Conservation (phyloP, 2,113 vertebrate genomes). For the Chloropsis hardwickii region DNA sequence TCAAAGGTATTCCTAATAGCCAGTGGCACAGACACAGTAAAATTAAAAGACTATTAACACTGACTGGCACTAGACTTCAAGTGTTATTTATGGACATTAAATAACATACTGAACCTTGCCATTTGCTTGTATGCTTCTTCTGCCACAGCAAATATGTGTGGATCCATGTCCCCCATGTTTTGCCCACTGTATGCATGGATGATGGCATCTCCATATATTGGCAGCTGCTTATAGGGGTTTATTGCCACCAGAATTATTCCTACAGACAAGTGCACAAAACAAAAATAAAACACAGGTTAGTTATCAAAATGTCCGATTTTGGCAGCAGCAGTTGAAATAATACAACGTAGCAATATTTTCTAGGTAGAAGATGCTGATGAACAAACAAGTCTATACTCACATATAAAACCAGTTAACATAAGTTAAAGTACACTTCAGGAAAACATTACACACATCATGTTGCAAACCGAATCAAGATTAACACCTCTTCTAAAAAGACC, state of each 20-base stretch:
- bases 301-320: neutral
- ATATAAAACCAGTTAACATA: neutral
- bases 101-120: conserved; percentile 82
- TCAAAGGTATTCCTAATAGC: neutral
- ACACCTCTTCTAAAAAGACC: neutral
- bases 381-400: neutral
- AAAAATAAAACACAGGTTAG: neutral
- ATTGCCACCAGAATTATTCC: conserved; percentile 97
- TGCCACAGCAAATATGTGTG: conserved; percentile 98
- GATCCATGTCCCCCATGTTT: conserved; percentile 98
- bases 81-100: neutral
- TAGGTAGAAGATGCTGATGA: neutral
- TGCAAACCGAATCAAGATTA: neutral
- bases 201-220: conserved; percentile 93
- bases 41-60: neutral
- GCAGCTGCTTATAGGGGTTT: conserved; percentile 93
- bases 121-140: conserved; percentile 99
- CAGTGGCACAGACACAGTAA: neutral
- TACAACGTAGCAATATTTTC: neutral
- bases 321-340: neutral
- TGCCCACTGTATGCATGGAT: conserved; percentile 96
- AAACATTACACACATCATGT: neutral
- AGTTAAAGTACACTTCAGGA: neutral
- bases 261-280: conserved; percentile 35
- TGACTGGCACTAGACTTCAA: neutral